Evolutionary conservation across 2,113 vertebrate species (phyloP), one percentile per base, ranked within the genome.

Genomic region (Nymphicus hollandicus): DNA sequence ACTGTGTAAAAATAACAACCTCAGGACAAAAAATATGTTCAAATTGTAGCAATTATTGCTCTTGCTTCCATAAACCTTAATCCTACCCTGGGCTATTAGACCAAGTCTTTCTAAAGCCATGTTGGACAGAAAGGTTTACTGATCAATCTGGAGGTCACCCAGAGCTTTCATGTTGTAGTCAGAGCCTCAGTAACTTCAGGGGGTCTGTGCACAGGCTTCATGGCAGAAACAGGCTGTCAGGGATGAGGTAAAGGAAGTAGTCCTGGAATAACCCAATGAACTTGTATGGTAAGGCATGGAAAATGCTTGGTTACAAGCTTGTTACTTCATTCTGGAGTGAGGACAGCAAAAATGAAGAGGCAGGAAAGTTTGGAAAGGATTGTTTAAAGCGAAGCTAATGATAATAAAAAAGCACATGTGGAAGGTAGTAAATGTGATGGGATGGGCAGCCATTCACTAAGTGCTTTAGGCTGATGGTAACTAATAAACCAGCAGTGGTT

Each of bases 391-490:
- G 22, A 81, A 87, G 69, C 81, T 94, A 89, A 92, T 81, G 77
- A 96, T 80, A 78, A 50, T 89, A 91, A 95, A 92, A 96, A 81
- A 79, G 35, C 69, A 89, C 70, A 95, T 87, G 79, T 92, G 95
- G 69, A 92, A 93, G 64, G 89, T 13, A 95, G 86, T 96, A 94
- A 92, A 94, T 87, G 46, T 60, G 89, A 43, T 84, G 93, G 95
- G 89, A 81, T 94, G 91, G 91, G 81, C 91, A 91, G 60, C 69
- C 87, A 87, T 95, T 92, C 19, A 39, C 91, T 71, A 81, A 89
- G 89, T 41, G 35, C 43, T 91, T 96, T 61, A 8, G 63, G 69
- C 77, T 81, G 77, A 86, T 78, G 81, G 89, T 84, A 91, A 89
- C 84, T 74, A 78, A 87, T 87, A 94, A 92, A 94, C 73, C 43